Evolutionary conservation across 2,113 vertebrate species (phyloP).

Genomic region (Eulemur macaco): DNA sequence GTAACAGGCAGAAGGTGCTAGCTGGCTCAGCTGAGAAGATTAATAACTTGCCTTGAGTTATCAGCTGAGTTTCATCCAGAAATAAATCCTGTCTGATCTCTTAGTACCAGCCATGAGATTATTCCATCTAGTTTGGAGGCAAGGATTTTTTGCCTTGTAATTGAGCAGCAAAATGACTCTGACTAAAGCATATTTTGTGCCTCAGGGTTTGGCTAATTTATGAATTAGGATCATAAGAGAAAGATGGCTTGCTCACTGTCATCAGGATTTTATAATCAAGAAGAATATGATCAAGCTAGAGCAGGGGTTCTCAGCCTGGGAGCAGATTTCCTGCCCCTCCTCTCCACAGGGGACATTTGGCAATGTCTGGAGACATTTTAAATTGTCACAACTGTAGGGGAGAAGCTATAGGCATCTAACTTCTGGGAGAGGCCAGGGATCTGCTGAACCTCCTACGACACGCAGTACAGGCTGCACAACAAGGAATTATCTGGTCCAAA

Average conservation of each 20-base stretch:
- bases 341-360: background rate
- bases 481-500: background rate
- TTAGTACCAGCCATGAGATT: constrained; percentile 75
- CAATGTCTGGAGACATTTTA: background rate
- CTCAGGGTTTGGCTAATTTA: constrained; percentile 36
- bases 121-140: constrained; percentile 58
- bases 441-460: background rate
- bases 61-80: constrained; percentile 72
- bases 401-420: background rate
- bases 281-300: background rate
- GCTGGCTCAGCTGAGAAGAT: constrained; percentile 72
- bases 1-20: constrained; percentile 76
- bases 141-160: constrained; percentile 55
- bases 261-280: constrained; percentile 17
- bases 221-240: constrained; percentile 18
- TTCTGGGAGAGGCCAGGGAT: background rate
- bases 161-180: constrained; percentile 28
- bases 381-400: background rate
- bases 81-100: constrained; percentile 83
- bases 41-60: constrained; percentile 82
- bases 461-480: background rate
- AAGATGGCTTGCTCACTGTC: constrained; percentile 18
- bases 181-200: background rate
- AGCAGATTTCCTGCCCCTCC: background rate
- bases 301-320: background rate